phyloP scores from a whole-genome alignment of 2,113 vertebrate species.

The Hemicordylus capensis region DNA sequence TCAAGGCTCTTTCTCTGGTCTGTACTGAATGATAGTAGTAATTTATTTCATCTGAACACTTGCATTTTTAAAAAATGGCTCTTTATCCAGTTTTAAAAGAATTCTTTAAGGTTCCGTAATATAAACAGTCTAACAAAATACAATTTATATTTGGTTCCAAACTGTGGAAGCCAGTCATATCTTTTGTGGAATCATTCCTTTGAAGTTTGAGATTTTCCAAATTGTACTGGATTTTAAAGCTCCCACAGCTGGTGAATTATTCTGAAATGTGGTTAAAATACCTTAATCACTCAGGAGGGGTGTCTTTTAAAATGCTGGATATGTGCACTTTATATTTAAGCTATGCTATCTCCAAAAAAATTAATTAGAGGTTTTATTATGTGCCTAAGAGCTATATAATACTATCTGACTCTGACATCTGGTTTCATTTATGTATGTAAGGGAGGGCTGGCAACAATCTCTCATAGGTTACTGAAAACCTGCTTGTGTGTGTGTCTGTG shows the following conservation, averaged over 20 bases:
- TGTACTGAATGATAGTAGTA: neutral
- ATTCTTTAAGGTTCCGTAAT: neutral
- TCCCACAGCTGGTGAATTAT: fast-evolving
- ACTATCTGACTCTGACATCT: constrained; percentile 39
- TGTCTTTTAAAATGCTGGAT: neutral
- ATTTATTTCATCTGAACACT: neutral
- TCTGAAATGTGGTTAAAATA: neutral
- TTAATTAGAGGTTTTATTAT: constrained; percentile 44
- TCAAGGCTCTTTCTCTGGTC: neutral
- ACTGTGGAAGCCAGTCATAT: fast-evolving
- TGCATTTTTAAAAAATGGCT: neutral
- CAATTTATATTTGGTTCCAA: neutral
- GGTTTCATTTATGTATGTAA: constrained; percentile 47
- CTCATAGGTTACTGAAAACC: neutral
- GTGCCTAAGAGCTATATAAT: constrained; percentile 34
- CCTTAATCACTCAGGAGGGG: neutral
- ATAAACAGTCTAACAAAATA: neutral
- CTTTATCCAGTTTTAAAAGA: neutral
- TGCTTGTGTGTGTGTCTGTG: neutral
- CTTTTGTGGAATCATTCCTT: constrained; percentile 5
- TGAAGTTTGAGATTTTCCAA: neutral
- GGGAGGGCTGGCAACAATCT: neutral
- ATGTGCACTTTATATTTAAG: constrained; percentile 13
- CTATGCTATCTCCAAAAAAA: constrained; percentile 17
- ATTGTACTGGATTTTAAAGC: constrained; percentile 9